Evolutionary conservation across 2,888 invertebrate genomes (phyloP), one percentile per base, ranked within the genome.

Genomic region (Aphelenchoides bicaudatus): DNA sequence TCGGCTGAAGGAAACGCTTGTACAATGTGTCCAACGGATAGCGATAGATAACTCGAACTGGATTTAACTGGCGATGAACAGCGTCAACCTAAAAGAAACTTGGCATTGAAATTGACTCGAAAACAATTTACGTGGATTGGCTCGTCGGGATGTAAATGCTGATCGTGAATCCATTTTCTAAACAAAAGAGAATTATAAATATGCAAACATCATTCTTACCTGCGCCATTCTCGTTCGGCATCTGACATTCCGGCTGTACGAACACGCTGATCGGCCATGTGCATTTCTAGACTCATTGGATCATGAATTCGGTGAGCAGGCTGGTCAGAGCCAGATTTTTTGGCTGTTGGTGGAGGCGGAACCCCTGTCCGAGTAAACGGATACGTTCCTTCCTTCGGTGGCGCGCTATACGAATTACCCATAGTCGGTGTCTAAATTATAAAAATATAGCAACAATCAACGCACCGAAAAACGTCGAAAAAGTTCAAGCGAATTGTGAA

Each of bases 131-230:
- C 74, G 34, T 67, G 68, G 43, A 74, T 68, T 31, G 78, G 78
- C 62, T 78, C 78, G 58, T 78, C 78, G 37, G 78, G 67, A 54
- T 79, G 78, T 31, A 78, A 66, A 39, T 77, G 71, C 59, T 79
- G 78, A 46, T 74, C 76, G 65, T 75, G 57, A 30, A 71, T 38
- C 56, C 59, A 71, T 51, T 71, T 71, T n/a, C 72, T 72, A 37
- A 50, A 70, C 29, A 28, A 21, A 27, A 1, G 19, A 13, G n/a
- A n/a, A 58, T 13, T 16, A 38, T 1, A 19, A n/a, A 57, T 23
- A 59, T 6, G 37, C 38, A 52, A 2, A 19, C 10, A 43, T 28
- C n/a, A n/a, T 8, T 51, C 63, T 63, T 25, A 65, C 59, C 58
- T 62, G 55, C 77, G 66, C 77, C 77, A 77, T 58, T 75, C 74